Percentiles rank a stretch among this genome's conserved stretches.
Evolutionary conservation across 1,140 invertebrate species (phyloP).

Genomic region (Holcopasites calliopsidis): DNA sequence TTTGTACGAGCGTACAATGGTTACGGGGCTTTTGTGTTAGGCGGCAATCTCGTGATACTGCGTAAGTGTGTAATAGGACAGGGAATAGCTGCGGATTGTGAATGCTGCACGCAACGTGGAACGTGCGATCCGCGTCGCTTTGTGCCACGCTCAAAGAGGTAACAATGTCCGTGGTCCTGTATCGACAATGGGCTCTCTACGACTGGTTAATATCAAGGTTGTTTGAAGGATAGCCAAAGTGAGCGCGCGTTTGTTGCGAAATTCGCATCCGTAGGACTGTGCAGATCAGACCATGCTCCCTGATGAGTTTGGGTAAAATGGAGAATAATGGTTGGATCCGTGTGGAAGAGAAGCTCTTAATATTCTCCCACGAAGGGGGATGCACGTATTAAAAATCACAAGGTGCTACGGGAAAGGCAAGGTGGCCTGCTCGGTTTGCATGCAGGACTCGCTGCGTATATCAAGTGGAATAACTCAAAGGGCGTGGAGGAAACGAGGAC

Average conservation of each 20-base stretch:
- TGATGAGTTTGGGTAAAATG: too few species aligned
- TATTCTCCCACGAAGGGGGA: slow-evolving; percentile 14
- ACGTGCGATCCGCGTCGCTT: slow-evolving; percentile 61
- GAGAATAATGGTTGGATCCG: too few species aligned
- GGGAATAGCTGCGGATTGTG: slow-evolving; percentile 51
- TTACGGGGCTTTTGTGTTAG: slow-evolving; percentile 59
- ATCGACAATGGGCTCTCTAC: slow-evolving; percentile 65
- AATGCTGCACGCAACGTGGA: slow-evolving; percentile 64
- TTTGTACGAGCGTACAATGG: slow-evolving; percentile 56
- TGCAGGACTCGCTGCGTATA: slow-evolving; percentile 65
- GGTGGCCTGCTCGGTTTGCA: slow-evolving; percentile 72
- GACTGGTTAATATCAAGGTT: slow-evolving; percentile 74
- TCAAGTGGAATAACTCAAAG: slow-evolving; percentile 35
- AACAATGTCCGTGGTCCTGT: slow-evolving; percentile 68
- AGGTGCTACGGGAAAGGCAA: slow-evolving; percentile 62
- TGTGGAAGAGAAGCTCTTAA: too few species aligned
- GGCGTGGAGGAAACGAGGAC: slow-evolving; percentile 50
- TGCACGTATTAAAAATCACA: slow-evolving; percentile 74
- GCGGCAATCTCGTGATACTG: slow-evolving; percentile 64
- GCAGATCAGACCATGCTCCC: too few species aligned
- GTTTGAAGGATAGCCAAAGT: slow-evolving; percentile 62
- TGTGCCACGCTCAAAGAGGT: slow-evolving; percentile 68
- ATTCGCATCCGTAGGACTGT: slow-evolving; percentile 20
- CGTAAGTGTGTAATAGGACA: slow-evolving; percentile 24
- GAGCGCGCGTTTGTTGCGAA: slow-evolving; percentile 12